Base-by-base conservation (phyloP, 2,797 vertebrate genomes). In the Lepilemur ruficaudatus region DNA sequence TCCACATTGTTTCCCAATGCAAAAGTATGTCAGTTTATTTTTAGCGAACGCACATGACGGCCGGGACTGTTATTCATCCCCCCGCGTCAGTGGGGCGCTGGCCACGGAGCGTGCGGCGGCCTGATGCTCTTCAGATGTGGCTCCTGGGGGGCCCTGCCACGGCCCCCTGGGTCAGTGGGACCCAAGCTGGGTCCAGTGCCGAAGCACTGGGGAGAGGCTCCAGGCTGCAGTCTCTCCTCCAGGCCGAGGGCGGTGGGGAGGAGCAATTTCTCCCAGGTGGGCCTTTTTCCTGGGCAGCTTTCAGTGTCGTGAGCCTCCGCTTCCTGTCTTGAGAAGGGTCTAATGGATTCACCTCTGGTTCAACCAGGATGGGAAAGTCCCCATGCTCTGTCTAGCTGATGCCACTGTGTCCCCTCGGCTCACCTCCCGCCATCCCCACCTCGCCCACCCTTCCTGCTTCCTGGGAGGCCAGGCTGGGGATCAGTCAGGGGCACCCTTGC, bases 11-110 rank as follows among this genome's bases (percentile, higher is more conserved):
- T 95, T 96, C 97, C 97, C 95, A 97, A 96, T 22, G 96, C 96
- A 93, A 91, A 98, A 96, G 95, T 97, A 95, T 98, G 98, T 98
- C 93, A 98, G 91, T 97, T 98, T 98, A 96, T 95, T 10, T 98
- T 98, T 98, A 98, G 97, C 93, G 92, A 70, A 96, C 28, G 65
- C 97, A 95, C 94, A 95, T 76, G 95, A 97, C 83, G 94, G 94
- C 96, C 96, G 83, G 93, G 93, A 90, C 98, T 97, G 9, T 98
- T 98, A 98, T 98, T 98, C 98, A 98, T 82, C 93, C 81, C 97
- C 93, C 81, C 43, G 50, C 95, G 96, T 97, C 98, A 97, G 98
- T 95, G 96, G 83, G 79, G 86, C 98, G 95, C 98, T 32, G 14
- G 84, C 91, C 91, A 72, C 95, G 23, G 46, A 95, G 97, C 67